Conservation (phyloP, 2,113 vertebrate species). For the Heteronetta atricapilla region DNA sequence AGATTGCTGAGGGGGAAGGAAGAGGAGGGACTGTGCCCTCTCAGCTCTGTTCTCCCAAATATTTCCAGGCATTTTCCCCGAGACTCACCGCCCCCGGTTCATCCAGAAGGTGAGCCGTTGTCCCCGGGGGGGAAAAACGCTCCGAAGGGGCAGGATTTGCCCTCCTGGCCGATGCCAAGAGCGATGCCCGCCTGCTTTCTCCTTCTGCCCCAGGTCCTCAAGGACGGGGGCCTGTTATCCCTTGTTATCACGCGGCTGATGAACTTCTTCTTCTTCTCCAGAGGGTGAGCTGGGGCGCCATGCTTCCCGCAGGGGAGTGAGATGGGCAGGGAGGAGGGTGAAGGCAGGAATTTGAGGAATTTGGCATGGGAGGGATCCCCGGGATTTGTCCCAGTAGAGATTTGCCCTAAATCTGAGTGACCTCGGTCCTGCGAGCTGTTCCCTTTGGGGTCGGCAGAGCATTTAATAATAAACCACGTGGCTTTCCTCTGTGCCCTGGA, state of each 20-base stretch:
- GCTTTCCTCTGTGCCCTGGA: neutral
- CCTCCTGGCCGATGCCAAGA: accelerated
- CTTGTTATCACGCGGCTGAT: constrained; percentile 83
- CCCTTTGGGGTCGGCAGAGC: neutral
- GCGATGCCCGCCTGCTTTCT: neutral
- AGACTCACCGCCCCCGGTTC: constrained; percentile 85
- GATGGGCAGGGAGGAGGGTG: neutral
- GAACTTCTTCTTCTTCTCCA: constrained; percentile 90
- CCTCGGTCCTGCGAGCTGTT: neutral
- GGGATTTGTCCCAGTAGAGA: accelerated
- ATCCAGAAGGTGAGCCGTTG: constrained; percentile 86
- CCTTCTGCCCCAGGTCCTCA: constrained; percentile 83
- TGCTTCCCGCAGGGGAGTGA: accelerated
- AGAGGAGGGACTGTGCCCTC: neutral
- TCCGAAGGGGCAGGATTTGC: neutral
- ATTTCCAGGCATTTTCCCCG: constrained; percentile 90
- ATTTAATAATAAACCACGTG: accelerated
- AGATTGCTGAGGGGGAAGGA: neutral
- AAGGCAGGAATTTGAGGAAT: neutral
- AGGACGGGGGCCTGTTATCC: constrained; percentile 87
- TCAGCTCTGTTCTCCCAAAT: neutral
- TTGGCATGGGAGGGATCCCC: neutral
- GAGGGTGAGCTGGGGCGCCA: constrained; percentile 74
- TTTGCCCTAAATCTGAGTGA: neutral
- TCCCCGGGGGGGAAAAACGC: neutral